Evolutionary conservation across 1,140 invertebrate genomes (phyloP).

Genomic region (Dreissena rostriformis): DNA sequence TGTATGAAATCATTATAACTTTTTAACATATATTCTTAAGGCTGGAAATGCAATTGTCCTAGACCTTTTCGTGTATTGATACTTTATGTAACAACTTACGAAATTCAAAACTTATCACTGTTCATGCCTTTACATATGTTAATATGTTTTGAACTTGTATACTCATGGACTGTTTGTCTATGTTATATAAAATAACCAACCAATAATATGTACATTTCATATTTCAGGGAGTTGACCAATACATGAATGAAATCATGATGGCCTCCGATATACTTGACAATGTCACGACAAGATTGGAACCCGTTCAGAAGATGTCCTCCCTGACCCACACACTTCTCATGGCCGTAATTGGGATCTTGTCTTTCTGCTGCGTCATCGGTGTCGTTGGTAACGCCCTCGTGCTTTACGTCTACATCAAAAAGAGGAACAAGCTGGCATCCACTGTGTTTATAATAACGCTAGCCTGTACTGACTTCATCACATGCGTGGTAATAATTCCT

Average conservation of each 20-base stretch:
- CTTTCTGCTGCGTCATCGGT: conserved; percentile 72
- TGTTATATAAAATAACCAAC: too few species aligned
- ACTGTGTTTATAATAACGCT: conserved; percentile 79
- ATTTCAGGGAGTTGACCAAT: too few species aligned
- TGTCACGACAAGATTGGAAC: not conserved
- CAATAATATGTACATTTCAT: too few species aligned
- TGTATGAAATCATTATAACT: too few species aligned
- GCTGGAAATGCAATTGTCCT: too few species aligned
- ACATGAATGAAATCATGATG: not conserved
- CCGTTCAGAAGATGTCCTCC: not conserved
- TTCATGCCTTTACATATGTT: too few species aligned
- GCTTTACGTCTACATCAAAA: conserved; percentile 76
- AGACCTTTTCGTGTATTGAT: too few species aligned
- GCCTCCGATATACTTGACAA: not conserved
- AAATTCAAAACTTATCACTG: too few species aligned
- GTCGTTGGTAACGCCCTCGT: conserved; percentile 76
- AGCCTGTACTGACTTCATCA: conserved; percentile 76
- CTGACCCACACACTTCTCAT: conserved; percentile 19
- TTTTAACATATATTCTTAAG: too few species aligned
- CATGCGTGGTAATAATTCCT: conserved; percentile 75
- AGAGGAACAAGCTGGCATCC: conserved; percentile 76
- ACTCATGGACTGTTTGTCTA: too few species aligned
- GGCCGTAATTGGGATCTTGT: conserved; percentile 69
- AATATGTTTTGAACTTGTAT: too few species aligned
- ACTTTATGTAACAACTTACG: too few species aligned